These are phyloP conservation scores for Apomyelois bistriatella DNA, from an alignment of 2,888 invertebrate species.

Conservation along the genomic window DNA sequence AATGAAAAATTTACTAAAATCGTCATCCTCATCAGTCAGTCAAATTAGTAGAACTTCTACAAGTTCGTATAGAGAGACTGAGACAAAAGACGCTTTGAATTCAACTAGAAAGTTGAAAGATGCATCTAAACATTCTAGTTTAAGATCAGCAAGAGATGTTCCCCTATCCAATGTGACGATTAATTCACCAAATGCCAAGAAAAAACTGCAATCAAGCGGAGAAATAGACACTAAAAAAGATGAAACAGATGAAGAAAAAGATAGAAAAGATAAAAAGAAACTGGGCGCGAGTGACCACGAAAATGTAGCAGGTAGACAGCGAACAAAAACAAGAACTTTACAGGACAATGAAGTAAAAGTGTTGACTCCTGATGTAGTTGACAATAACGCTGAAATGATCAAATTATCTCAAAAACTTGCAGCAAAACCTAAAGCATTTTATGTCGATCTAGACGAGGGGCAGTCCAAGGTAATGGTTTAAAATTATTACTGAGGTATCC, in stretches of 20 bases:
- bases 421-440: slow-evolving; percentile 67
- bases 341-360: slow-evolving; percentile 66
- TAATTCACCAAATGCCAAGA: slow-evolving; percentile 54
- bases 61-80: slow-evolving; percentile 15
- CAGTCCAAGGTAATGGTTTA: slow-evolving; percentile 30
- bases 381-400: slow-evolving; percentile 61
- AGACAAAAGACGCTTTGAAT: slow-evolving; percentile 18
- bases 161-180: slow-evolving; percentile 50
- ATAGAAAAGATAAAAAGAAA: slow-evolving; percentile 6
- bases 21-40: slow-evolving; percentile 49
- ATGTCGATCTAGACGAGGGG: slow-evolving; percentile 49
- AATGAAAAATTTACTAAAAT: slow-evolving; percentile 54
- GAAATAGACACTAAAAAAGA: slow-evolving; percentile 10
- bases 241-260: background rate
- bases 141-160: slow-evolving; percentile 30
- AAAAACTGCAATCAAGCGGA: slow-evolving; percentile 33
- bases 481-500: too few relatives aligned
- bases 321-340: slow-evolving; percentile 65
- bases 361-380: slow-evolving; percentile 45
- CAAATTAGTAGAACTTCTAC: slow-evolving; percentile 26
- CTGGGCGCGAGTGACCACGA: slow-evolving; percentile 12
- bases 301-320: slow-evolving; percentile 34
- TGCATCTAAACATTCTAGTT: slow-evolving; percentile 29
- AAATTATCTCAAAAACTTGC: slow-evolving; percentile 46
- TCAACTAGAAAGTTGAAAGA: slow-evolving; percentile 24